phyloP scores from a whole-genome alignment of 2,113 vertebrate species.

The Macrotus californicus region DNA sequence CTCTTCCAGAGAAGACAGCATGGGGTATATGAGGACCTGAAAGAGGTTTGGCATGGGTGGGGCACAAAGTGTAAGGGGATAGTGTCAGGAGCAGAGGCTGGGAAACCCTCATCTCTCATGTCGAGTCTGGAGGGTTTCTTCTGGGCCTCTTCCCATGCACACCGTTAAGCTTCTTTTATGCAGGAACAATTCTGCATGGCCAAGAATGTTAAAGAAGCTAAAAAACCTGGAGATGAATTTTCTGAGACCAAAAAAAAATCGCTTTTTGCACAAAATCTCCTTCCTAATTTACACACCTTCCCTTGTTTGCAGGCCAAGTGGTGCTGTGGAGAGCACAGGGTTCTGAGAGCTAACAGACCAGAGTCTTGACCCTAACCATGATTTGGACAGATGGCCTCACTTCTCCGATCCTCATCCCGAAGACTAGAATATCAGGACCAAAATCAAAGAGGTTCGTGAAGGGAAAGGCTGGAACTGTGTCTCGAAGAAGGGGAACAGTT shows the following conservation, averaged over 20 bases:
- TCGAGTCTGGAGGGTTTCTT: neutral
- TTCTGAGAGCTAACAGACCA: neutral
- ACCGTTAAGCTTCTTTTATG: neutral
- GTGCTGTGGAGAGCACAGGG: neutral
- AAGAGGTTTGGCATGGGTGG: neutral
- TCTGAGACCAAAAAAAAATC: neutral
- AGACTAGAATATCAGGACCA: conserved; percentile 4
- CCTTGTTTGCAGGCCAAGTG: neutral
- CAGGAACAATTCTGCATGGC: neutral
- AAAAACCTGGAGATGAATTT: neutral
- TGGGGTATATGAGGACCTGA: neutral
- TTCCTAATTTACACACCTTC: neutral
- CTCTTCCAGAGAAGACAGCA: neutral
- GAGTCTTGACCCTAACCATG: neutral
- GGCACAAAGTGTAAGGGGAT: neutral
- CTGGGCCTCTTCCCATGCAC: neutral
- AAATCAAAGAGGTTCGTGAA: neutral
- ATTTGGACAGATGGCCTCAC: neutral
- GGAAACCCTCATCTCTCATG: neutral
- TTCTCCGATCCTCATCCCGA: neutral
- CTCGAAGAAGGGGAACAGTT: neutral
- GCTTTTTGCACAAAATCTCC: neutral
- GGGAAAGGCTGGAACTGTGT: neutral
- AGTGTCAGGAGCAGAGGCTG: neutral
- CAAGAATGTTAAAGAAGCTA: neutral